These are phyloP conservation scores for Pantherophis vulpinus DNA, from an alignment of 2,797 vertebrate species.

Conservation along the genomic window DNA sequence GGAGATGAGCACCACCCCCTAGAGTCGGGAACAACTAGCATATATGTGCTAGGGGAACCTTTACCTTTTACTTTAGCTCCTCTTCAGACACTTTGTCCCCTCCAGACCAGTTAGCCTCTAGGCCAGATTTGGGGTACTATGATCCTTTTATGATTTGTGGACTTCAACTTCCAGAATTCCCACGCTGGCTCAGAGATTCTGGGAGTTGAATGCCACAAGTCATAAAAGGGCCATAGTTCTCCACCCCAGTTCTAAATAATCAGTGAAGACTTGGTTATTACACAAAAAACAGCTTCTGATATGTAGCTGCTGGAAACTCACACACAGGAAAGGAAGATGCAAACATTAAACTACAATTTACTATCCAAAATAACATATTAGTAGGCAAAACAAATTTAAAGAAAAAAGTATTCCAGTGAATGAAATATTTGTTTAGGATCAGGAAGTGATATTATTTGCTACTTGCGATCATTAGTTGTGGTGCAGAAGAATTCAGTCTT, in stretches of 20 bases:
- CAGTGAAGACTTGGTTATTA: background rate
- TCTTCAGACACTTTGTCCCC: background rate
- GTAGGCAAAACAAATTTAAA: background rate
- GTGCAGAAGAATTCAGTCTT: background rate
- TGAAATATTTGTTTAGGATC: background rate
- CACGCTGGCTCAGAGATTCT: background rate
- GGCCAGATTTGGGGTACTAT: background rate
- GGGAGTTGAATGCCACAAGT: background rate
- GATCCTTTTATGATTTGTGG: background rate
- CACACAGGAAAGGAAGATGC: background rate
- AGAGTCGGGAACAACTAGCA: too few species aligned
- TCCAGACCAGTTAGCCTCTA: background rate
- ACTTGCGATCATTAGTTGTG: background rate
- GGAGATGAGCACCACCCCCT: too few species aligned
- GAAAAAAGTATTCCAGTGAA: background rate
- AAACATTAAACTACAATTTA: background rate
- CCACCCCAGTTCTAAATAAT: background rate
- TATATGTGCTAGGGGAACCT: too few species aligned
- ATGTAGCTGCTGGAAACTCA: background rate
- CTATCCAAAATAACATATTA: background rate
- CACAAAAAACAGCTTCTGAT: background rate
- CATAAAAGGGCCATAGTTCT: background rate
- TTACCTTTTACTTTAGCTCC: background rate
- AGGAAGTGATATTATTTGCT: background rate
- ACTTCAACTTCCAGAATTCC: background rate